Evolutionary conservation across 2,888 invertebrate genomes (phyloP).

Genomic region (Malthinus seriepunctatus): DNA sequence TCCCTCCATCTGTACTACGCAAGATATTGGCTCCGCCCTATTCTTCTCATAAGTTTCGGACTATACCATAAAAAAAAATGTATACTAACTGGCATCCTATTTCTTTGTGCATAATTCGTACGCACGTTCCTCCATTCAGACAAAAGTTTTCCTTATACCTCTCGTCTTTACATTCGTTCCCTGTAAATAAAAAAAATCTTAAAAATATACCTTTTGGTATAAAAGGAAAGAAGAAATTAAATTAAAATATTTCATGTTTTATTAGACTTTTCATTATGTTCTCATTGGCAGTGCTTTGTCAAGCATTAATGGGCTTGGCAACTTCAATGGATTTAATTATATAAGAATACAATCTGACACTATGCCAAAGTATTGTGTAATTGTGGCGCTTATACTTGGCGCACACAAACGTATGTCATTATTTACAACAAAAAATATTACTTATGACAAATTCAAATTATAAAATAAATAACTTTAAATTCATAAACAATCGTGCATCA

Average conservation of each 20-base stretch:
- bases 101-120: slow-evolving; percentile 50
- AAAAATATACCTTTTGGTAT: not conserved
- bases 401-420: slow-evolving; percentile 16
- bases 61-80: slow-evolving; percentile 11
- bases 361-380: slow-evolving; percentile 39
- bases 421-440: slow-evolving; percentile 3
- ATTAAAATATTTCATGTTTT: not conserved
- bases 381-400: slow-evolving; percentile 26
- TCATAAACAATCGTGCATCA: too few species aligned
- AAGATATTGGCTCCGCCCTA: too few species aligned
- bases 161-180: slow-evolving; percentile 50
- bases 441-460: too few species aligned
- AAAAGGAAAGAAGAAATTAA: not conserved
- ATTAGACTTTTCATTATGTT: slow-evolving; percentile 17
- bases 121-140: slow-evolving; percentile 86
- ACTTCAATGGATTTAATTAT: slow-evolving; percentile 30
- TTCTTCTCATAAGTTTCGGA: too few species aligned
- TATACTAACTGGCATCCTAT: slow-evolving; percentile 29
- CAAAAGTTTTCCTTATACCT: slow-evolving; percentile 68
- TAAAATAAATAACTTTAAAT: too few species aligned
- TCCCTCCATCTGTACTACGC: too few species aligned
- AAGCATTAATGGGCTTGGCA: slow-evolving; percentile 32
- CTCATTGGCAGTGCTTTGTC: slow-evolving; percentile 26
- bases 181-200: slow-evolving; percentile 18
- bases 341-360: slow-evolving; percentile 30